Conservation (phyloP, 2,888 invertebrate species). For the Acleris laterana region DNA sequence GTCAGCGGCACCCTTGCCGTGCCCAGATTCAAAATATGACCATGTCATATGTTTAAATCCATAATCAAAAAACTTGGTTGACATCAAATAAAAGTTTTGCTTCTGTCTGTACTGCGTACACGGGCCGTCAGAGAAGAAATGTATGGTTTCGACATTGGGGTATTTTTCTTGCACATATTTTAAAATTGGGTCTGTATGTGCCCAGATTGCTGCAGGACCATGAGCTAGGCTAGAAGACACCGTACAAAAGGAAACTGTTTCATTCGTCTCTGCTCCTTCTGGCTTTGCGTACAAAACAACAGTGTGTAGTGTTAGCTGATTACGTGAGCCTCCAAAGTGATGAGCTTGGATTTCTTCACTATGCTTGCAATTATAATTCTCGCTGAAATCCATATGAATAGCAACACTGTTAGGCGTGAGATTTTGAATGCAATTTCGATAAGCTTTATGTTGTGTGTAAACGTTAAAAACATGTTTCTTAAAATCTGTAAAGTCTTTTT, state of each 20-base stretch:
- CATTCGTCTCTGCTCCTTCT: constrained; percentile 4
- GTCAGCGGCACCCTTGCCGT: constrained; percentile 42
- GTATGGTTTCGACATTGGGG: constrained; percentile 41
- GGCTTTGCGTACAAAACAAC: constrained; percentile 1
- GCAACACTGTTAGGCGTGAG: no score
- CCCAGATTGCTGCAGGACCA: constrained; percentile 13
- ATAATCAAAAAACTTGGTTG: constrained; percentile 40
- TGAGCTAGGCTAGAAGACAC: constrained; percentile 5
- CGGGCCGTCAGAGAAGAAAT: constrained; percentile 59
- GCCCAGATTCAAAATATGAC: constrained; percentile 38
- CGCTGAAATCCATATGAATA: no score
- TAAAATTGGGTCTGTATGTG: constrained; percentile 15
- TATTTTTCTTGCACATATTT: constrained; percentile 23
- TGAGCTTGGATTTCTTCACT: no score
- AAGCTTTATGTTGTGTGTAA: constrained; percentile 3
- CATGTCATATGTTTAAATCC: constrained; percentile 33
- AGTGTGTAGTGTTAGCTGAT: no score
- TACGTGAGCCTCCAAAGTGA: no score
- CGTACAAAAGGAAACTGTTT: constrained; percentile 7
- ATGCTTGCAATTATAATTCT: no score
- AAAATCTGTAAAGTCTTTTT: constrained; percentile 8
- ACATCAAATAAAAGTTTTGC: constrained; percentile 53
- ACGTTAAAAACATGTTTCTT: constrained; percentile 14
- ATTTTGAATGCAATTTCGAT: constrained; percentile 2
- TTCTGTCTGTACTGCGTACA: constrained; percentile 40